A percentile compares a stretch with the other conserved stretches of the same genome.
phyloP scores from a whole-genome alignment of 2,113 vertebrate species.

The Oryzias woworae region DNA sequence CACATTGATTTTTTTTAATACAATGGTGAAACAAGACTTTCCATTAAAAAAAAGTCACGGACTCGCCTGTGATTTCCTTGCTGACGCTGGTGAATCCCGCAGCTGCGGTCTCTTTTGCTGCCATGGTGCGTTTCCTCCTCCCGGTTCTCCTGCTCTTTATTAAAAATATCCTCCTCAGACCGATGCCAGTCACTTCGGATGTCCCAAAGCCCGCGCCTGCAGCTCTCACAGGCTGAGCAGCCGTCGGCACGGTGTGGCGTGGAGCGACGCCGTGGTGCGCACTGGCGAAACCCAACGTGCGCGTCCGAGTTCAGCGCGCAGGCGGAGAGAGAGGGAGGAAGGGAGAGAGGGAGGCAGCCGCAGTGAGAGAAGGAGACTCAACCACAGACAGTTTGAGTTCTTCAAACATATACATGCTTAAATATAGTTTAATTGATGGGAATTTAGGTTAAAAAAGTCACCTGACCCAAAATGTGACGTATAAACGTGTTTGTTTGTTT shows the following conservation, averaged over 20 bases:
- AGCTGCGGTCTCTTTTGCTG: conserved; percentile 67
- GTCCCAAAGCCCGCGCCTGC: conserved; percentile 16
- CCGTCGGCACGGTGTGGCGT: conserved; percentile 37
- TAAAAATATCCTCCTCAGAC: conserved; percentile 17
- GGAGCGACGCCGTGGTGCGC: conserved; percentile 57
- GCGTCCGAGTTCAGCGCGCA: conserved; percentile 43
- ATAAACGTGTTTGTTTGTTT: too few relatives aligned
- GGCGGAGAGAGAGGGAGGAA: conserved; percentile 14
- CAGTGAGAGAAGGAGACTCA: too few relatives aligned
- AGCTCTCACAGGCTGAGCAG: conserved; percentile 25
- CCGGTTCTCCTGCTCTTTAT: conserved; percentile 39
- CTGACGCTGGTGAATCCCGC: conserved; percentile 68
- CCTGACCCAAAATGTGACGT: too few relatives aligned
- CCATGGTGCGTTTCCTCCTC: conserved; percentile 65
- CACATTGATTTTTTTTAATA: too few relatives aligned
- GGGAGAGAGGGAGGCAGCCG: conserved; percentile 1
- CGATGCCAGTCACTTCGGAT: neutral
- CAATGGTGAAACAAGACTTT: conserved; percentile 2
- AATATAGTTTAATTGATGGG: too few relatives aligned
- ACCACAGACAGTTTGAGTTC: too few relatives aligned
- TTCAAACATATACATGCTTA: too few relatives aligned
- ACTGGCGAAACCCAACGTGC: conserved; percentile 57
- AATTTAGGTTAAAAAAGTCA: too few relatives aligned
- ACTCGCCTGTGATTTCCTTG: conserved; percentile 78
- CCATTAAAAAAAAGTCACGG: neutral